These are phyloP conservation scores for Tethya wilhelma DNA, from an alignment of 37 sponge, comb jelly and placozoan genomes.

Conservation along the genomic window DNA sequence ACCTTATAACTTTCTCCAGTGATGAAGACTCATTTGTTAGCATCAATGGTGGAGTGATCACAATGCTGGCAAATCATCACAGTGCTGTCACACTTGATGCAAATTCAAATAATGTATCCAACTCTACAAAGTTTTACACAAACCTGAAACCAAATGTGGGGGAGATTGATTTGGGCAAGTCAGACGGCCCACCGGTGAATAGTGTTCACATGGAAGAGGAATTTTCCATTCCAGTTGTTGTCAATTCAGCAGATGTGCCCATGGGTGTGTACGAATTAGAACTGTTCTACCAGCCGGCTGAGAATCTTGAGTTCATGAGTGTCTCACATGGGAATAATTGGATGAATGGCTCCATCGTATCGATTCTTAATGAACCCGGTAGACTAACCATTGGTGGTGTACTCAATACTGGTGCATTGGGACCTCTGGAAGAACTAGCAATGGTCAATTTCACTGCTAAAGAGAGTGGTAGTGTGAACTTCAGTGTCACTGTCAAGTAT, in stretches of 20 bases:
- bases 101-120: background rate
- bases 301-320: conserved; percentile 4
- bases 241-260: conserved; percentile 11
- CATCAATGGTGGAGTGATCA: conserved; percentile 20
- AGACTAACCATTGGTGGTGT: conserved; percentile 57
- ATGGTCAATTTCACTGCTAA: conserved; percentile 26
- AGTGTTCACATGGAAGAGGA: background rate
- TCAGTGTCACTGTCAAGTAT: conserved; percentile 17
- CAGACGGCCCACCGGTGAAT: conserved; percentile 5
- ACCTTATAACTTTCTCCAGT: conserved; percentile 35
- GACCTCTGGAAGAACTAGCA: conserved; percentile 29
- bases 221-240: conserved; percentile 35
- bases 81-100: conserved; percentile 7
- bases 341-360: conserved; percentile 41
- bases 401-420: conserved; percentile 32
- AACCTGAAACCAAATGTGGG: conserved; percentile 25
- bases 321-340: conserved; percentile 36
- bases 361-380: background rate
- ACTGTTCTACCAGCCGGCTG: conserved; percentile 5
- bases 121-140: conserved; percentile 2
- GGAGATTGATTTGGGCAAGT: conserved; percentile 58
- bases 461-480: background rate
- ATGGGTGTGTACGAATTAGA: conserved; percentile 57
- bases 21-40: conserved; percentile 5
- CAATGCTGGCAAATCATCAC: conserved; percentile 3